Evolutionary conservation across 2,797 vertebrate species (phyloP).

Genomic region (Spheniscus humboldti): DNA sequence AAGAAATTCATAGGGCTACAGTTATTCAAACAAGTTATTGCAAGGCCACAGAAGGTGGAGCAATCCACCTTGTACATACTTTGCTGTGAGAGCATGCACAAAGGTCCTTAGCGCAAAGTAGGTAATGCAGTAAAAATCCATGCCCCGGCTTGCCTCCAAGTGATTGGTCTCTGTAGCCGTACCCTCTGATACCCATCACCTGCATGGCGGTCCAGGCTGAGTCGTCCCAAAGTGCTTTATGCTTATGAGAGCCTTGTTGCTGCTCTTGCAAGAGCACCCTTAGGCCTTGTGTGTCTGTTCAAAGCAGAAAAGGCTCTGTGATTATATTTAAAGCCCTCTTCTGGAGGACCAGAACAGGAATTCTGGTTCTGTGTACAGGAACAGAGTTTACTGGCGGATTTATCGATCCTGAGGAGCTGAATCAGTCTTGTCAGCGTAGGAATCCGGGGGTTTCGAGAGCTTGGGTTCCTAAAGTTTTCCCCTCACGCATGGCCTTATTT

Average conservation of each 20-base stretch:
- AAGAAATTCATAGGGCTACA: neutral
- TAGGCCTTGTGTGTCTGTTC: neutral
- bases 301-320: neutral
- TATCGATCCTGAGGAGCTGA: neutral
- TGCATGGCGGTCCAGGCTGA: accelerated
- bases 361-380: neutral
- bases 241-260: neutral
- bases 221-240: neutral
- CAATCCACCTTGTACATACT: neutral
- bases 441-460: neutral
- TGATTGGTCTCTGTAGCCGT: neutral
- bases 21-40: neutral
- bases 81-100: neutral
- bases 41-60: neutral
- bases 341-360: neutral
- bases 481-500: neutral
- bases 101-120: accelerated
- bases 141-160: neutral
- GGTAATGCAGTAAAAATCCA: neutral
- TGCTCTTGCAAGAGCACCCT: neutral
- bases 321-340: neutral
- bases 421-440: neutral
- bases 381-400: neutral
- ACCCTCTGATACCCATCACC: neutral
- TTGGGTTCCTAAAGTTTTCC: neutral